Base-by-base conservation (phyloP, 2,888 invertebrate species). In the Aethes cnicana region DNA sequence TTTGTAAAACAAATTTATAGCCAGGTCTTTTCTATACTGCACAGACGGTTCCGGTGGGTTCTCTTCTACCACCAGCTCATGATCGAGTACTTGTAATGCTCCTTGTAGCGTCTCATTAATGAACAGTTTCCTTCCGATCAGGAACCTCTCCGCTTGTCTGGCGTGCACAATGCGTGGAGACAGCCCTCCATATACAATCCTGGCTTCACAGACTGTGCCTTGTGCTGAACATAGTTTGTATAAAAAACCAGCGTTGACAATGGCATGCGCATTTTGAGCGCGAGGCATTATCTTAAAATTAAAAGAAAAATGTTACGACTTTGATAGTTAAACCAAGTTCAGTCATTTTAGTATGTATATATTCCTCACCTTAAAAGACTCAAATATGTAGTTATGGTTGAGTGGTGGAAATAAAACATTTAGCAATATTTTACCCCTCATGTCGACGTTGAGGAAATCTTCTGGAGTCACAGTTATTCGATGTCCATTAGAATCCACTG, bases 191-290 rank as follows among this genome's bases (percentile, higher is more conserved):
- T 85, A 92, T 0, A 92, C 91, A 20, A 94, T 83, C n/a, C 79
- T 76, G 0, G 92, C 91, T 18, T 74, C 73, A 23, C 75, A 64
- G 0, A 92, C 71, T 20, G 82, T 69, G 53, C 81, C 62, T 54
- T 80, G 69, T n/a, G n/a, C n/a, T 62, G 69, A 62, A 43, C 84
- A 66, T 11, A 94, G 65, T 70, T 91, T 91, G 44, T 93, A 90
- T 0, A 93, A 71, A 66, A 95, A 95, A 2, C 93, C 95, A 12
- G 94, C 94, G 64, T 95, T 95, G 0, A 96, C 93, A 41, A 93
- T 91, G 0, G 95, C 95, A 65, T 94, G 94, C 0, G 94, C 92
- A 66, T 93, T 95, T 81, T 94, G 94, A 0, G 93, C 91, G 54
- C 94, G 81, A 0, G 93, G 92, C 92, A 93, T 94, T 39, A 95